A percentile compares a stretch with the other conserved stretches of the same genome.
These are phyloP conservation scores for Gavia stellata DNA, from an alignment of 2,113 vertebrate genomes.

Conservation along the genomic window DNA sequence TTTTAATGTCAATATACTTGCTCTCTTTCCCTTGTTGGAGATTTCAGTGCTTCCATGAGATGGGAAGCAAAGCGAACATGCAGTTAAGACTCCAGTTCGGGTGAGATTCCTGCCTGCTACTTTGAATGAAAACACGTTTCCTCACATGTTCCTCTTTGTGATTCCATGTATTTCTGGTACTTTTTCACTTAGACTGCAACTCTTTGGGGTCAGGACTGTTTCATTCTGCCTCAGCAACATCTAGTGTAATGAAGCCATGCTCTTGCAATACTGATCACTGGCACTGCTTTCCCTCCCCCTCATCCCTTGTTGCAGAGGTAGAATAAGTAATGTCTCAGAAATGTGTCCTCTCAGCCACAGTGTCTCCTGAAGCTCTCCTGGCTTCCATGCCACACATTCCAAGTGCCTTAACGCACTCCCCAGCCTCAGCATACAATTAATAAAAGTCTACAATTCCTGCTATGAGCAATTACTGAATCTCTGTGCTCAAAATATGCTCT, in stretches of 20 bases:
- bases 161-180: background rate
- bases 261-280: background rate
- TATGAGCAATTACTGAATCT: constrained; percentile 15
- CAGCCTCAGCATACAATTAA: background rate
- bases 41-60: background rate
- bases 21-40: background rate
- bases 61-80: background rate
- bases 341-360: background rate
- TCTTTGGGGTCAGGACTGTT: background rate
- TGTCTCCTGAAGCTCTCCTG: constrained; percentile 6
- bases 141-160: background rate
- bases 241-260: background rate
- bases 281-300: background rate
- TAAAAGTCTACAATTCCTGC: background rate
- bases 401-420: background rate
- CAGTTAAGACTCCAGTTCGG: rapidly evolving
- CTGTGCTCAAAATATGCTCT: constrained; percentile 10
- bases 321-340: background rate
- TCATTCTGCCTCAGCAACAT: background rate
- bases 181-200: background rate
- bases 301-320: background rate
- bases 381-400: constrained; percentile 1
- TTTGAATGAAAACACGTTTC: rapidly evolving
- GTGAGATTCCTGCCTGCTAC: background rate
- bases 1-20: background rate